Percentiles rank a stretch among this genome's conserved stretches.
Conservation (phyloP, 2,888 invertebrate species). For the Elysia crispata region DNA sequence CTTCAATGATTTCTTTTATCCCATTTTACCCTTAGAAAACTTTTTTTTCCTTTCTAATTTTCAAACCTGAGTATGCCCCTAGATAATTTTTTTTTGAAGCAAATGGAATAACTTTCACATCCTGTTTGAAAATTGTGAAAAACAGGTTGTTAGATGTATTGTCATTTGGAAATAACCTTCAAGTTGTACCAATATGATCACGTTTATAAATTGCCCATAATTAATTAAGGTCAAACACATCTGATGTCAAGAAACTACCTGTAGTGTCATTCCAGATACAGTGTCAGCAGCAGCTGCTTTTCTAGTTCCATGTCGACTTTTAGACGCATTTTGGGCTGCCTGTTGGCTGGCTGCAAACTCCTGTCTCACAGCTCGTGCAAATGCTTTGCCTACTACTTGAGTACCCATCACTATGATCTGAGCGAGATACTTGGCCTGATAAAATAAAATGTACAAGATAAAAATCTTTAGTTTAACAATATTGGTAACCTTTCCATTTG, state of each 20-base stretch:
- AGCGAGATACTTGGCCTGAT: constrained; percentile 92
- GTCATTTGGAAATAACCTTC: too few relatives aligned
- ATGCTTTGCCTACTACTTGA: constrained; percentile 93
- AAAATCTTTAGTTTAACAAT: too few relatives aligned
- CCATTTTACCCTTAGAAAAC: background rate
- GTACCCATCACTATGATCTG: constrained; percentile 93
- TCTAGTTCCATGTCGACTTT: constrained; percentile 61
- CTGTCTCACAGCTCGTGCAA: constrained; percentile 90
- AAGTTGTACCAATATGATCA: too few relatives aligned
- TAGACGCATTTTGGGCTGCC: constrained; percentile 70
- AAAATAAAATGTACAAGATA: constrained; percentile 3
- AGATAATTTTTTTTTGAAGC: too few relatives aligned
- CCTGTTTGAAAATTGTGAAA: too few relatives aligned
- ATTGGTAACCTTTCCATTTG: too few relatives aligned
- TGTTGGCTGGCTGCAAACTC: constrained; percentile 77
- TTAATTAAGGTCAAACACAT: background rate
- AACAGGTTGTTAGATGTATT: too few relatives aligned
- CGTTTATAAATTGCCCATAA: too few relatives aligned
- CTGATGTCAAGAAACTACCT: constrained; percentile 63
- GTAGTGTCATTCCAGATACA: constrained; percentile 84
- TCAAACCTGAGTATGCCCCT: background rate
- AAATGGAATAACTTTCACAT: too few relatives aligned
- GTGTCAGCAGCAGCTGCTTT: constrained; percentile 66
- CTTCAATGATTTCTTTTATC: too few relatives aligned
- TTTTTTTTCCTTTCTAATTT: background rate